Base-by-base conservation (phyloP, 2,797 vertebrate species). In the Hyperoplus immaculatus region DNA sequence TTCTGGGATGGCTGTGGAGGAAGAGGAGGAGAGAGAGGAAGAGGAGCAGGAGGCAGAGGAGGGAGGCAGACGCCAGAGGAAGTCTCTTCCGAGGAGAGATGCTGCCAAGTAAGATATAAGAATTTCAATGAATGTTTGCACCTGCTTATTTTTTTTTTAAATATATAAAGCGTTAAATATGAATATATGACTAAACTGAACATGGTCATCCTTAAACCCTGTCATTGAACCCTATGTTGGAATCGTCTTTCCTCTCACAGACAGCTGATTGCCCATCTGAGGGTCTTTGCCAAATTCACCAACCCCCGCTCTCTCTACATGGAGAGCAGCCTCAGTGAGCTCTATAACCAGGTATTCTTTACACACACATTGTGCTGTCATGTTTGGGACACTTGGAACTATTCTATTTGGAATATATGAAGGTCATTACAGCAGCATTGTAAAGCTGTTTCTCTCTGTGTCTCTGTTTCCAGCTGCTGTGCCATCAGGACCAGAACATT, bases 281-380 rank as follows among this genome's bases (percentile, higher is more conserved):
- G 96, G 77, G 96, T 99, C 63, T 99, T 99, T 57, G 95, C 97
- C 68, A 98, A 97, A 68, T 99, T 99, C 94, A 96, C 94, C 9
- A 98, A 99, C 94, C 98, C 98, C 57, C 95, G 96, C 47, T 89
- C 97, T 0, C 93, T 99, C 13, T 99, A 97, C 89, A 87, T 98
- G 93, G 97, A 99, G 91, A 93, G 93, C 73, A 97, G 94, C 77
- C 90, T 99, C 38, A 89, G 91, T 0, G 94, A 97, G 2, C 94
- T 99, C 0, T 99, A 99, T 77, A 95, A 95, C 72, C 96, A 98
- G 96, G 98, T 99, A 89, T 90, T 49, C 21, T 0, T 49, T 45
- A 39, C 56, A 15, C 49, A 4, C 16, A 29, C 29, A 43, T 29
- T 29, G 29, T 29, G 29, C 29, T 29, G 29, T 29, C 29, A 29